Conservation (phyloP, 2,797 vertebrate species). For the Phoebastria nigripes region DNA sequence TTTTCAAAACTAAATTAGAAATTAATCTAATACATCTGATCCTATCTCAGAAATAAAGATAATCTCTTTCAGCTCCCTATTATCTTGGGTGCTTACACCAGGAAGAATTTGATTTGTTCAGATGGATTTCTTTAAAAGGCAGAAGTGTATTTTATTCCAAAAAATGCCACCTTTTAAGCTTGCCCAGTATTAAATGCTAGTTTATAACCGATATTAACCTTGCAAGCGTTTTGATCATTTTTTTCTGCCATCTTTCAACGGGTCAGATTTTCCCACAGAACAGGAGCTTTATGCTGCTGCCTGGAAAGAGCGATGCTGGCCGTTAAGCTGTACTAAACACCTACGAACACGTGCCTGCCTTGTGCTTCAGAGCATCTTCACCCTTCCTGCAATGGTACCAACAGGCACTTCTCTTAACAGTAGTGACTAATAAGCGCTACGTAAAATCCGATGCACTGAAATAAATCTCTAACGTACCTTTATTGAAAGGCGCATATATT, state of each 20-base stretch:
- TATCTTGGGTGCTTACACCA: neutral
- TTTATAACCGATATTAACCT: neutral
- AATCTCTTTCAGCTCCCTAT: neutral
- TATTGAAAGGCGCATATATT: neutral
- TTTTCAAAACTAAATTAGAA: neutral
- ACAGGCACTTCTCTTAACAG: neutral
- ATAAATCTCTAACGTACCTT: neutral
- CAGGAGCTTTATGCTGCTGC: neutral
- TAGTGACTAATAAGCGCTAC: accelerated
- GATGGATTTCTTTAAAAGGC: neutral
- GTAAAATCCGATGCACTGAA: neutral
- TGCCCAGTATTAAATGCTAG: accelerated
- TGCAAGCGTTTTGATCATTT: neutral
- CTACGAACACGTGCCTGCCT: accelerated
- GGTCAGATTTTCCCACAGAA: neutral
- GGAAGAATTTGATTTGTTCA: neutral
- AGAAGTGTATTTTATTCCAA: neutral
- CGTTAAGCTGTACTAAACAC: accelerated
- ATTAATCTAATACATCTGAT: neutral
- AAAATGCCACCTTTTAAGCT: neutral
- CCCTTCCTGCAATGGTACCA: accelerated
- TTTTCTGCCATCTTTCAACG: neutral
- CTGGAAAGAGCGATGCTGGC: no score
- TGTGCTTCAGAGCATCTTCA: neutral
- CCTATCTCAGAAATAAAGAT: neutral